These are phyloP conservation scores for Caenorhabditis inopinata DNA, from an alignment of 1,140 invertebrate species.

Conservation along the genomic window DNA sequence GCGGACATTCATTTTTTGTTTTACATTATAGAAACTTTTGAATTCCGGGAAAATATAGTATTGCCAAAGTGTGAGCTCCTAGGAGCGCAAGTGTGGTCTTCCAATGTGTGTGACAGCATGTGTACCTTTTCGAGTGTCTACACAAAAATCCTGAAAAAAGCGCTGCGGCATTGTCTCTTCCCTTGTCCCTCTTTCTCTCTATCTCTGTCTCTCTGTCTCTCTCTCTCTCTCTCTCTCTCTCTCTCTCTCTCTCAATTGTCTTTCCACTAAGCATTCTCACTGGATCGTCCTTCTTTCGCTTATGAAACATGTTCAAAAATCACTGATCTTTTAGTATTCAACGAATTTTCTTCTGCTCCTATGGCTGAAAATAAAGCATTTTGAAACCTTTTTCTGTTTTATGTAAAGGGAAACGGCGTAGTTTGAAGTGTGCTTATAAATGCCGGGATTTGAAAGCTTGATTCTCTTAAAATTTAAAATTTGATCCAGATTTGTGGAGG, in stretches of 20 bases:
- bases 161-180: no score
- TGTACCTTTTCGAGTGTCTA: no score
- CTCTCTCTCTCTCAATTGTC: not conserved
- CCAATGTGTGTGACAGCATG: no score
- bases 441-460: not conserved
- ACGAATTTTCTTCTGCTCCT: not conserved
- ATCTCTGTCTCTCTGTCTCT: no score
- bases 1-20: no score
- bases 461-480: not conserved
- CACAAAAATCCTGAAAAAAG: no score
- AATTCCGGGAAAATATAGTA: no score
- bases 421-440: not conserved
- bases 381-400: not conserved
- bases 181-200: no score
- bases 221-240: not conserved
- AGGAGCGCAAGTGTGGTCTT: no score
- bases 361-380: not conserved
- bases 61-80: no score
- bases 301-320: not conserved
- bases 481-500: not conserved
- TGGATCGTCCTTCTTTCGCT: constrained; percentile 16
- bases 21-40: no score
- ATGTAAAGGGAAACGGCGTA: no score
- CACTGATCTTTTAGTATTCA: not conserved
- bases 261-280: constrained; percentile 9